These are phyloP conservation scores for Caenorhabditis afra DNA, from an alignment of 2,888 invertebrate species.

Conservation along the genomic window DNA sequence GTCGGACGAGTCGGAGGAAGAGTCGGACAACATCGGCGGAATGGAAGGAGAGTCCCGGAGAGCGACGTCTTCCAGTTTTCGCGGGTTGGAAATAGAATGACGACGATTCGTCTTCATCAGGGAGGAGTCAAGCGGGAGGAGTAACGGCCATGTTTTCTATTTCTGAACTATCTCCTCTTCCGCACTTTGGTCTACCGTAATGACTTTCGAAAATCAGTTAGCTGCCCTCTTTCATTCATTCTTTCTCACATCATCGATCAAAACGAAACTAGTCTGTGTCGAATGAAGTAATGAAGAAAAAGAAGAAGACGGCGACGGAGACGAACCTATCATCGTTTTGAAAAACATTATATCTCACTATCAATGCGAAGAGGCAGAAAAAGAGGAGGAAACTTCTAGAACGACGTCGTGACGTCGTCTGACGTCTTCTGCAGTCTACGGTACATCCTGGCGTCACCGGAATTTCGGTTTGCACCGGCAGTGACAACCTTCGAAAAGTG, in stretches of 20 bases:
- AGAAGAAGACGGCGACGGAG: no score
- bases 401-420: no score
- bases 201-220: background rate
- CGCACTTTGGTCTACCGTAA: slow-evolving; percentile 20
- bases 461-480: slow-evolving; percentile 16
- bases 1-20: slow-evolving; percentile 43
- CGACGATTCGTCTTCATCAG: slow-evolving; percentile 46
- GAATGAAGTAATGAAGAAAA: no score
- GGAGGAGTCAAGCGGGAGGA: no score
- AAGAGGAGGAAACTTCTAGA: background rate
- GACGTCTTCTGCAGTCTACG: background rate
- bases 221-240: no score
- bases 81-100: slow-evolving; percentile 40
- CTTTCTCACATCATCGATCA: background rate
- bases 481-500: slow-evolving; percentile 19
- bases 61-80: background rate
- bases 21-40: slow-evolving; percentile 45
- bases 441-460: background rate
- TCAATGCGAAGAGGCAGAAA: background rate
- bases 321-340: no score
- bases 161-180: slow-evolving; percentile 7
- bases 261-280: no score
- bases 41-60: background rate
- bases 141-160: slow-evolving; percentile 6
- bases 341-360: no score